Conservation (phyloP, 2,113 vertebrate species). For the Prinia subflava region DNA sequence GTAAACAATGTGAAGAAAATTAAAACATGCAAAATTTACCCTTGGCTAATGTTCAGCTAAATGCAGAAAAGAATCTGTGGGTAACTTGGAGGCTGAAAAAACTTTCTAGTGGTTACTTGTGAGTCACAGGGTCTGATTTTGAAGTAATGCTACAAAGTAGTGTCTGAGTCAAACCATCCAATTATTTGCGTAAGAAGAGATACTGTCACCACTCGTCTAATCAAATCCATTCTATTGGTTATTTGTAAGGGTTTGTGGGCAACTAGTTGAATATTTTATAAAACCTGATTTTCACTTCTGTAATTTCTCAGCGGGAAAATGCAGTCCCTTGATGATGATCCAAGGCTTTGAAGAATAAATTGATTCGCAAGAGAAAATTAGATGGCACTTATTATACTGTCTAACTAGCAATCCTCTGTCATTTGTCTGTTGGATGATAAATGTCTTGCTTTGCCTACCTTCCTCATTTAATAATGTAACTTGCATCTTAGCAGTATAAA, state of each 20-base stretch:
- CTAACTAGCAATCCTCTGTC: constrained; percentile 72
- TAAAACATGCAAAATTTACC: background rate
- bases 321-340: constrained; percentile 74
- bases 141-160: background rate
- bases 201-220: constrained; percentile 17
- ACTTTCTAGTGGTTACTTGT: background rate
- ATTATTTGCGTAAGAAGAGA: constrained; percentile 24
- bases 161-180: background rate
- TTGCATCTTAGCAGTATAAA: background rate
- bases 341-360: constrained; percentile 79
- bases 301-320: constrained; percentile 74
- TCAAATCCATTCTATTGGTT: constrained; percentile 45
- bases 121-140: background rate
- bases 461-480: constrained; percentile 67
- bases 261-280: constrained; percentile 67
- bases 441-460: constrained; percentile 70
- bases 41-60: background rate
- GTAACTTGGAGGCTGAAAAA: background rate
- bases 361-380: constrained; percentile 82
- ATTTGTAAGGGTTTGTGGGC: constrained; percentile 55
- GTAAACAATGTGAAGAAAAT: background rate
- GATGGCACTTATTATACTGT: constrained; percentile 79
- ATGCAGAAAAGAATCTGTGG: background rate
- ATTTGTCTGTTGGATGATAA: constrained; percentile 77
- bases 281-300: constrained; percentile 69